These are phyloP conservation scores for Sycophila texana DNA, from an alignment of 2,888 invertebrate genomes.

Conservation along the genomic window DNA sequence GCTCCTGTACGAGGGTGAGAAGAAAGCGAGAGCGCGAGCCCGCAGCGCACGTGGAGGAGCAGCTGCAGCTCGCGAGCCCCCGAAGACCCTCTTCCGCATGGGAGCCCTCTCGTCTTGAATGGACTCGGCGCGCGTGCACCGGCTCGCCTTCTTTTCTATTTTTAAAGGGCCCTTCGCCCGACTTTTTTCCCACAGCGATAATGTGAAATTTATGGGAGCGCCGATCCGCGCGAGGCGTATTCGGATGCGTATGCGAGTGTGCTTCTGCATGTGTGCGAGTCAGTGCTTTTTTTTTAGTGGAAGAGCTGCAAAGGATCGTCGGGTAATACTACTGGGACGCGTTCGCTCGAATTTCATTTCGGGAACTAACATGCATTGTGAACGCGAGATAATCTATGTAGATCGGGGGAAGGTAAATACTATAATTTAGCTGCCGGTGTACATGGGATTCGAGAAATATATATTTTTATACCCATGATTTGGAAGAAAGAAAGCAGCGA, in stretches of 20 bases:
- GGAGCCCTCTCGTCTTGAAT: slow-evolving; percentile 24
- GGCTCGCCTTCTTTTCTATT: slow-evolving; percentile 36
- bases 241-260: too few relatives aligned
- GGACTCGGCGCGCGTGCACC: slow-evolving; percentile 1
- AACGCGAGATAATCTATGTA: background rate
- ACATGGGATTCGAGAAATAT: background rate
- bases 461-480: background rate
- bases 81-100: slow-evolving; percentile 53
- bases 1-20: slow-evolving; percentile 17
- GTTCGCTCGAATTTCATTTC: slow-evolving; percentile 12
- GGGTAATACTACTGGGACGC: too few relatives aligned
- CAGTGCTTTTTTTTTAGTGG: background rate
- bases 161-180: slow-evolving; percentile 37
- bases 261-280: background rate
- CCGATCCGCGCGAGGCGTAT: background rate
- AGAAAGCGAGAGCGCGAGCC: slow-evolving; percentile 23
- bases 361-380: slow-evolving; percentile 2
- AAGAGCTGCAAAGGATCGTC: background rate
- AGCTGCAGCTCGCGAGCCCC: slow-evolving; percentile 35
- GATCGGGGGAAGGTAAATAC: background rate
- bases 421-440: background rate
- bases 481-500: background rate
- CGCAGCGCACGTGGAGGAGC: slow-evolving; percentile 50
- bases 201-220: slow-evolving; percentile 41
- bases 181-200: slow-evolving; percentile 54